Evolutionary conservation across 2,113 vertebrate species (phyloP).

Genomic region (Antigone vipio): DNA sequence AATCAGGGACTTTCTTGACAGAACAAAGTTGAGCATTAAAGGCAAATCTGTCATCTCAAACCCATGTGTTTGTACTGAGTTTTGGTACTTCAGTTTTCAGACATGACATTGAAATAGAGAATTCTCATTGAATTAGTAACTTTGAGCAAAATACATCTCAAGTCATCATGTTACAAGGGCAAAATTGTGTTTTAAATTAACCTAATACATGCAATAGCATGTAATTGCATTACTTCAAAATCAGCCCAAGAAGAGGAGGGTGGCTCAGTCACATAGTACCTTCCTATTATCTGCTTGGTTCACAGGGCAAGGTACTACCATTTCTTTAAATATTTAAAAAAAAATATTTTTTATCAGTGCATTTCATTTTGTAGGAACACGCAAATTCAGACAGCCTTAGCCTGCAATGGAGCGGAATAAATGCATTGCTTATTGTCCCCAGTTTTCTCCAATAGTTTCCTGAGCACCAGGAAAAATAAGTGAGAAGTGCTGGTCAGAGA

Average conservation of each 20-base stretch:
- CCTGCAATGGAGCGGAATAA: neutral
- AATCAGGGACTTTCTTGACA: slow-evolving; percentile 40
- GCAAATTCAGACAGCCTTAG: neutral
- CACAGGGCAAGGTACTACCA: neutral
- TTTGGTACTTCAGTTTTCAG: slow-evolving; percentile 7
- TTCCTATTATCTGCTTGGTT: neutral
- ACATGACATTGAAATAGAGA: slow-evolving; percentile 10
- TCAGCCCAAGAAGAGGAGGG: neutral
- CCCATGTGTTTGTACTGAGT: neutral
- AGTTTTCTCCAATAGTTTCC: neutral
- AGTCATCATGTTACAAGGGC: neutral
- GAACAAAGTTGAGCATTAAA: slow-evolving; percentile 28
- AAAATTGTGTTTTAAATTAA: neutral
- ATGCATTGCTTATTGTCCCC: fast-evolving
- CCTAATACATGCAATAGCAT: neutral
- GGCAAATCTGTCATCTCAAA: slow-evolving; percentile 12
- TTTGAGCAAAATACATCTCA: neutral
- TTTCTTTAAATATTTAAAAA: too few species aligned
- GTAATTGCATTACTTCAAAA: neutral
- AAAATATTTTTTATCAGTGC: neutral
- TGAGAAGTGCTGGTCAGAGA: fast-evolving
- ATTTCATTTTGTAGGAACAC: neutral
- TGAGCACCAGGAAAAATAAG: neutral
- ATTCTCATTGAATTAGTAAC: neutral
- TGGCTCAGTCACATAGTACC: neutral